Evolutionary conservation across 2,113 vertebrate genomes (phyloP), one percentile per base, ranked within the genome.

Genomic region (Hoplias malabaricus): DNA sequence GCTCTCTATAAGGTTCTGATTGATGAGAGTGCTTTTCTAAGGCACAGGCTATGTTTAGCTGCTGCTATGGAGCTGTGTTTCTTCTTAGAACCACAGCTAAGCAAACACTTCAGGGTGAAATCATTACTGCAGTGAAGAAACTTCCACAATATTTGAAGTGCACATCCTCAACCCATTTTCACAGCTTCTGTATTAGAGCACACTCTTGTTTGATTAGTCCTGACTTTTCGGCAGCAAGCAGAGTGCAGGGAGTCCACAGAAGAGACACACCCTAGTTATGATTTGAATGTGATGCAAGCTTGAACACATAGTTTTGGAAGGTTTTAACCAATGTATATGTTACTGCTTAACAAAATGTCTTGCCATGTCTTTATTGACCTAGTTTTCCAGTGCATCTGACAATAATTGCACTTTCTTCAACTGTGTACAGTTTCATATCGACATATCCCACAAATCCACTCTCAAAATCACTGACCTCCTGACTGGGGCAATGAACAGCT

Each of bases 81-180:
- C 16, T 67, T 40, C 27, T 67, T 25, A 25, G 36, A 11, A 19
- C 27, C 6, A 10, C n/a, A 11, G 40, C 13, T 71, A 54, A 16
- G 19, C 29, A 33, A 43, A 73, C 34, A 40, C 38, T 40, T 59
- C 13, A 56, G 36, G 38, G 29, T 16, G 36, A n/a, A 27, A 50
- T 75, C 29, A 50, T 63, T 74, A 48, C 42, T 48, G 40, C 33
- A 10, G 2, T 25, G 56, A 43, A 6, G n/a, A 31, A 10, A 1
- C 13, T 50, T 75, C 1, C 2, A 1, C 25, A 11, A 14, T 5
- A 59, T 43, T 19, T 62, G 29, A 31, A 27, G 13, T 12, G 29
- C n/a, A 6, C 73, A 34, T 65, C 9, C 21, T 40, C 57, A 53
- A 43, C 21, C 43, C 69, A 29, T 71, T 78, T 70, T 27, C 76